These are phyloP conservation scores for Diprion similis DNA, from an alignment of 1,140 invertebrate species.

Conservation along the genomic window DNA sequence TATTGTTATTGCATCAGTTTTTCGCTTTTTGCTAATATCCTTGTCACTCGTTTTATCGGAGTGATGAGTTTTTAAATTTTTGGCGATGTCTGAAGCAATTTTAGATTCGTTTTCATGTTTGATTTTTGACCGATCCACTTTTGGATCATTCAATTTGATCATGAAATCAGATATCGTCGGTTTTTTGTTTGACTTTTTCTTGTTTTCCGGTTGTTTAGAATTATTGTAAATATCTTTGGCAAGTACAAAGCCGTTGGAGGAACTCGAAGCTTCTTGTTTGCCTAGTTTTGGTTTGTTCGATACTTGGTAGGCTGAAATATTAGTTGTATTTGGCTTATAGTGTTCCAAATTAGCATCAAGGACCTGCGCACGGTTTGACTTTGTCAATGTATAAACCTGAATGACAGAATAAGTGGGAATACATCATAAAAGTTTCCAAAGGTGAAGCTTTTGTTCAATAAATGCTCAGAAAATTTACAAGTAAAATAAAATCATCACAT, in stretches of 20 bases:
- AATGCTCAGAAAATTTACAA: background rate
- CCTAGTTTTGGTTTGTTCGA: background rate
- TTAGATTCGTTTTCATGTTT: background rate
- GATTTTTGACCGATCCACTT: background rate
- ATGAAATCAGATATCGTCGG: background rate
- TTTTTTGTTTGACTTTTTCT: background rate
- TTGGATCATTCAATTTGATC: background rate
- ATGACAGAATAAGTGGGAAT: background rate
- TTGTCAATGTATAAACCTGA: background rate
- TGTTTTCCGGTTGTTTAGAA: background rate
- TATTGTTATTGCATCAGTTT: background rate
- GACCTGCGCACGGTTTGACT: background rate
- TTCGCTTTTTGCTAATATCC: background rate
- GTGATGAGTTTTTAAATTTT: background rate
- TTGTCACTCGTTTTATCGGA: background rate
- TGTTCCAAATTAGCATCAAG: background rate
- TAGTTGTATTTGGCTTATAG: background rate
- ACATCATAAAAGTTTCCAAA: too few species aligned
- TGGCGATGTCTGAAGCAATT: background rate
- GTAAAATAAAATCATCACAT: background rate
- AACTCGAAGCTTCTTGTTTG: background rate
- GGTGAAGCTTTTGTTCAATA: too few species aligned
- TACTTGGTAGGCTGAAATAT: background rate
- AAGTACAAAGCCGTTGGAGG: background rate
- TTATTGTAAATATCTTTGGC: background rate